Conservation (phyloP, 2,888 invertebrate genomes). For the Dolichopus griseipennis region DNA sequence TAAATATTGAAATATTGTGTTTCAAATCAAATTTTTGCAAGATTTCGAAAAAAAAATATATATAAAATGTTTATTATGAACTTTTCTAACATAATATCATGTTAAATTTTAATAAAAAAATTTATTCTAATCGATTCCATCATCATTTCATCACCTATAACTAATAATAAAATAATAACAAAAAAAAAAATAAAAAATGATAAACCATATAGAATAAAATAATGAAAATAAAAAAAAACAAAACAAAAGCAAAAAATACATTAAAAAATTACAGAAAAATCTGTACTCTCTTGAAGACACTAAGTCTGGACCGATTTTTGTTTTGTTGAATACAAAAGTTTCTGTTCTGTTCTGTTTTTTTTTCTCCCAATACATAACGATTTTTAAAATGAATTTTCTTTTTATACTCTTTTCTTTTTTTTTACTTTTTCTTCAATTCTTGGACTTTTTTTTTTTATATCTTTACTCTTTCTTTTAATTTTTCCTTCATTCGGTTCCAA, state of each 20-base stretch:
- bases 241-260: no score
- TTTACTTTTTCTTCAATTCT: background rate
- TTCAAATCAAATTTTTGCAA: no score
- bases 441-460: background rate
- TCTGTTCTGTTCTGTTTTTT: no score
- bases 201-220: no score
- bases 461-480: background rate
- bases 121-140: background rate
- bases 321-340: background rate
- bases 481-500: background rate
- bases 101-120: background rate
- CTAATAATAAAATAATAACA: background rate
- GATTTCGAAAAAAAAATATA: no score
- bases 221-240: no score
- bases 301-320: background rate
- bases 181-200: background rate
- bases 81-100: no score
- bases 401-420: background rate
- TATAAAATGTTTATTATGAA: no score
- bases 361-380: no score
- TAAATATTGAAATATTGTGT: no score
- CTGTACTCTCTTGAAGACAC: background rate
- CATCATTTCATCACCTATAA: constrained; percentile 1
- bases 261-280: no score
- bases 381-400: no score